These are phyloP conservation scores for Trochalopteron elliotii DNA, from an alignment of 2,113 vertebrate genomes.

Conservation along the genomic window DNA sequence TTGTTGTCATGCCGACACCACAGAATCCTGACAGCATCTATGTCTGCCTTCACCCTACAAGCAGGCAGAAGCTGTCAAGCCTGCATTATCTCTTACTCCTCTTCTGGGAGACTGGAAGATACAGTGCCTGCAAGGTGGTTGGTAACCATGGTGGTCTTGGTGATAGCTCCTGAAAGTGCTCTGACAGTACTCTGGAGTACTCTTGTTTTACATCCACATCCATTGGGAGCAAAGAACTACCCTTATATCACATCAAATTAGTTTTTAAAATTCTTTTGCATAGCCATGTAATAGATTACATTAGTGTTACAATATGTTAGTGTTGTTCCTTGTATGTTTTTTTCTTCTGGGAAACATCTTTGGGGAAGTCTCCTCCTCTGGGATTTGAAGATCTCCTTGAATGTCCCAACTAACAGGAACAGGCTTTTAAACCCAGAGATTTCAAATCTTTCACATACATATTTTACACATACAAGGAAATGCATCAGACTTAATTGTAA, in stretches of 20 bases:
- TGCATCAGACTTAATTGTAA: neutral
- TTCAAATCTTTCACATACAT: neutral
- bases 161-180: neutral
- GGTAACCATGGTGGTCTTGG: neutral
- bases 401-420: neutral
- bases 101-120: neutral
- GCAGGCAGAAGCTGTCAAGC: neutral
- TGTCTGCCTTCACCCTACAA: neutral
- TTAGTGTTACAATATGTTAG: neutral
- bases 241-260: neutral
- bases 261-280: neutral
- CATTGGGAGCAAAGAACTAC: neutral
- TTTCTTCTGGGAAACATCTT: neutral
- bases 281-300: neutral
- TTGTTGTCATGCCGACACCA: neutral
- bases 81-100: neutral
- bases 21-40: fast-evolving
- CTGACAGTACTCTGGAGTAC: neutral
- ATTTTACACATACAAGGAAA: neutral
- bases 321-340: neutral
- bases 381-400: neutral
- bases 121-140: neutral
- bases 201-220: neutral
- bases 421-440: neutral
- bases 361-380: neutral